Percentiles rank a stretch among this genome's conserved stretches.
These are phyloP conservation scores for Psilopogon haemacephalus DNA, from an alignment of 2,113 vertebrate species.

Conservation along the genomic window DNA sequence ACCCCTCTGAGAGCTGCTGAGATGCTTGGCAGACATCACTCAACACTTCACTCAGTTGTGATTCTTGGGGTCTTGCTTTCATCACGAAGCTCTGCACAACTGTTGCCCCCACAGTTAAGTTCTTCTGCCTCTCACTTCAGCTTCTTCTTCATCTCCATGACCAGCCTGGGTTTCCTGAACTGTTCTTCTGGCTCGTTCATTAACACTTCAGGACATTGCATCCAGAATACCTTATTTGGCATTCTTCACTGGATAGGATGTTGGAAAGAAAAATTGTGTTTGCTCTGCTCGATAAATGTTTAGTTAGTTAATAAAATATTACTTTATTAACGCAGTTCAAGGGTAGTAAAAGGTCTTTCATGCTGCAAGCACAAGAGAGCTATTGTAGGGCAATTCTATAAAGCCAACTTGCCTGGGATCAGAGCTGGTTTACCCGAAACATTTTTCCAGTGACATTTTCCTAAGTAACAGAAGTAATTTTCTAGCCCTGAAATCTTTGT, in stretches of 20 bases:
- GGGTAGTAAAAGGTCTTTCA: background rate
- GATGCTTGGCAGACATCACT: background rate
- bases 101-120: background rate
- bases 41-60: background rate
- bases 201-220: background rate
- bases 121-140: background rate
- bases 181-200: background rate
- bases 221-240: background rate
- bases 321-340: background rate
- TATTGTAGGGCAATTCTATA: background rate
- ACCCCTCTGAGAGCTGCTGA: background rate
- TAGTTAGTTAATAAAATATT: constrained; percentile 12
- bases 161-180: background rate
- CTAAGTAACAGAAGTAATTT: background rate
- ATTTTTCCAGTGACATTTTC: background rate
- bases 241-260: background rate
- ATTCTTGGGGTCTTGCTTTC: background rate
- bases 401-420: background rate
- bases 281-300: background rate
- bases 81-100: background rate
- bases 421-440: background rate
- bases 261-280: background rate
- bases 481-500: background rate
- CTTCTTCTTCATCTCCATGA: background rate
- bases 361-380: background rate